A percentile compares a stretch with the other conserved stretches of the same genome.
Evolutionary conservation across 2,797 vertebrate species (phyloP).

Genomic region (Parauchenoglanis punctatus): DNA sequence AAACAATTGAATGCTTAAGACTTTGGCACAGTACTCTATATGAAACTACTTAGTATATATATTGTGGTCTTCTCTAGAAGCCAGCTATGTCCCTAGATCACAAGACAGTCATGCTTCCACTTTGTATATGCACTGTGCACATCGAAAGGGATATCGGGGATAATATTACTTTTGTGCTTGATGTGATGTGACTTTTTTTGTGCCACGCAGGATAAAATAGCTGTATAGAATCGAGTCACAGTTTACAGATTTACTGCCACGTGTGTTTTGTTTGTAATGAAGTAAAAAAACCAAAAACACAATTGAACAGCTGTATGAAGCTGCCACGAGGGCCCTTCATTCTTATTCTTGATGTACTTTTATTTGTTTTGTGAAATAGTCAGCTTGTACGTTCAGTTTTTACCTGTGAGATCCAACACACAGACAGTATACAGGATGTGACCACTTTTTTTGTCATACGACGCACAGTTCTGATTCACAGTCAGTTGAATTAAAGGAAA

Average conservation of each 20-base stretch:
- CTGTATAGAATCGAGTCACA: conserved; percentile 28
- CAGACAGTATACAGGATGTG: background rate
- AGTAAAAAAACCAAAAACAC: background rate
- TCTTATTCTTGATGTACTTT: background rate
- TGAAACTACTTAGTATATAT: background rate
- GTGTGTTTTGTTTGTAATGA: conserved; percentile 13
- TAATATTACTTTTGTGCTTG: conserved; percentile 49
- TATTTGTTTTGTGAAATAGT: background rate
- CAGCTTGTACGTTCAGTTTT: background rate
- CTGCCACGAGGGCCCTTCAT: background rate
- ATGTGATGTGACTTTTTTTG: background rate
- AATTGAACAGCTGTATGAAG: background rate
- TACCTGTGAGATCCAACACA: background rate
- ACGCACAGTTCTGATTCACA: background rate
- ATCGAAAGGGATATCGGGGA: background rate
- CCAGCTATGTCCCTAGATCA: background rate
- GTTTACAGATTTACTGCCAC: conserved; percentile 40
- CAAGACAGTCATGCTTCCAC: background rate
- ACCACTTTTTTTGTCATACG: background rate
- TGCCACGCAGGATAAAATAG: conserved; percentile 4
- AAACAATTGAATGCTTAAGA: too few relatives aligned
- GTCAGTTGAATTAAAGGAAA: conserved; percentile 26
- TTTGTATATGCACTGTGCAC: conserved; percentile 3
- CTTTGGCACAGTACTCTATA: background rate
- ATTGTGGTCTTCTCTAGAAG: background rate